phyloP scores from a whole-genome alignment of 1,140 invertebrate genomes.

The Agraylea sexmaculata region DNA sequence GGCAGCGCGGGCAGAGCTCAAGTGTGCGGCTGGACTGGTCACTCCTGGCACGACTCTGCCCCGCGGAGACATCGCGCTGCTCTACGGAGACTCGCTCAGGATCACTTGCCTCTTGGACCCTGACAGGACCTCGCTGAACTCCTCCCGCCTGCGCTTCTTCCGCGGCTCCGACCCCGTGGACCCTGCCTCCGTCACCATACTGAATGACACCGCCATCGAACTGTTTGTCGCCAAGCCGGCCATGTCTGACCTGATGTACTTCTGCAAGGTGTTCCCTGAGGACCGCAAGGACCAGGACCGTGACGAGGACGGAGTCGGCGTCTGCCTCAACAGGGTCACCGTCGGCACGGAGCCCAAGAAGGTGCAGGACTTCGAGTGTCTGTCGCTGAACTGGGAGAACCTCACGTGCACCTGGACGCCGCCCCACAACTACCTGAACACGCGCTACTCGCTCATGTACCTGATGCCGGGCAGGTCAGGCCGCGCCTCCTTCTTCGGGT shows the following conservation, averaged over 20 bases:
- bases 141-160: slow-evolving; percentile 12
- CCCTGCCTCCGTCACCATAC: slow-evolving; percentile 3
- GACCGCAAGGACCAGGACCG: no score
- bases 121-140: not conserved
- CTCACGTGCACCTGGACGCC: slow-evolving; percentile 52
- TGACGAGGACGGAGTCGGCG: not conserved
- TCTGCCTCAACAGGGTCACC: slow-evolving; percentile 26
- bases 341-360: slow-evolving; percentile 35
- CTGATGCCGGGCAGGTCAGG: slow-evolving; percentile 27
- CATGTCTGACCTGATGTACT: slow-evolving; percentile 14
- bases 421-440: slow-evolving; percentile 39
- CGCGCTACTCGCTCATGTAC: slow-evolving; percentile 44
- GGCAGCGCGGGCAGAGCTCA: not conserved
- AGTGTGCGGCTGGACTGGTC: not conserved
- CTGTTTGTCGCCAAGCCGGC: slow-evolving; percentile 8
- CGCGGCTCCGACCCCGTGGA: slow-evolving; percentile 9
- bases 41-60: slow-evolving; percentile 13
- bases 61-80: slow-evolving; percentile 13
- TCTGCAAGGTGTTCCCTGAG: slow-evolving; percentile 8
- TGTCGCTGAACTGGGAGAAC: slow-evolving; percentile 53
- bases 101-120: slow-evolving; percentile 11
- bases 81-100: slow-evolving; percentile 6
- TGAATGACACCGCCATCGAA: slow-evolving; percentile 10
- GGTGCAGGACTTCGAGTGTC: slow-evolving; percentile 50
- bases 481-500: not conserved